Conservation (phyloP, 2,113 vertebrate species). For the Apaloderma vittatum region DNA sequence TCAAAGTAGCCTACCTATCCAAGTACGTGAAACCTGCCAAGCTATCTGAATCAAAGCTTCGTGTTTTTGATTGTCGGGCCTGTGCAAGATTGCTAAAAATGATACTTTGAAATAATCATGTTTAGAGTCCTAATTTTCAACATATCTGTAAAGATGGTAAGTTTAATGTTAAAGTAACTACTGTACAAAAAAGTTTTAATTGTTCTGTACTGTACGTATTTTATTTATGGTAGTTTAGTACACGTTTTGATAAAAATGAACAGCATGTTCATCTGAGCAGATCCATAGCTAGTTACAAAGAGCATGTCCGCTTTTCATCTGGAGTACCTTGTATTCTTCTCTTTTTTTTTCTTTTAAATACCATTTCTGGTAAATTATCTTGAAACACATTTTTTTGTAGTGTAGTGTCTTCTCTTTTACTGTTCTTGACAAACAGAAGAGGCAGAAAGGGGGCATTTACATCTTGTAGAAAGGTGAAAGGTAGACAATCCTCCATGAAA, state of each 20-base stretch:
- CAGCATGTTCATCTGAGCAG: constrained; percentile 86
- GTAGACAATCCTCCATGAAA: constrained; percentile 78
- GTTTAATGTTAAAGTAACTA: constrained; percentile 91
- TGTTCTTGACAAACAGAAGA: constrained; percentile 71
- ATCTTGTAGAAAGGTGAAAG: constrained; percentile 68
- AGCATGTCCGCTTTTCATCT: constrained; percentile 72
- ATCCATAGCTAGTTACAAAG: constrained; percentile 68
- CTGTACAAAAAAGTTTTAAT: constrained; percentile 83
- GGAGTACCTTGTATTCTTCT: constrained; percentile 33
- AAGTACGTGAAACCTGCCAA: constrained; percentile 77
- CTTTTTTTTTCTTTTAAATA: constrained; percentile 49
- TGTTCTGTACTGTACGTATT: constrained; percentile 84
- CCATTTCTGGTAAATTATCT: constrained; percentile 64
- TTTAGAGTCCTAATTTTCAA: constrained; percentile 90
- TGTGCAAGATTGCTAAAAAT: constrained; percentile 89
- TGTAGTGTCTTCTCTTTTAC: constrained; percentile 72
- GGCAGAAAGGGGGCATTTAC: constrained; percentile 20
- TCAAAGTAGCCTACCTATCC: constrained; percentile 77
- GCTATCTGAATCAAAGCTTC: constrained; percentile 76
- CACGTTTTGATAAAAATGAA: constrained; percentile 88
- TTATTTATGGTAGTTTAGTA: constrained; percentile 93
- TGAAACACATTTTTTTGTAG: constrained; percentile 57
- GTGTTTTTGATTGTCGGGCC: constrained; percentile 85
- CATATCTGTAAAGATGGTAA: constrained; percentile 87
- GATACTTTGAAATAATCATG: constrained; percentile 85